phyloP scores from a whole-genome alignment of 2,888 invertebrate genomes.

The Julus scanicus region DNA sequence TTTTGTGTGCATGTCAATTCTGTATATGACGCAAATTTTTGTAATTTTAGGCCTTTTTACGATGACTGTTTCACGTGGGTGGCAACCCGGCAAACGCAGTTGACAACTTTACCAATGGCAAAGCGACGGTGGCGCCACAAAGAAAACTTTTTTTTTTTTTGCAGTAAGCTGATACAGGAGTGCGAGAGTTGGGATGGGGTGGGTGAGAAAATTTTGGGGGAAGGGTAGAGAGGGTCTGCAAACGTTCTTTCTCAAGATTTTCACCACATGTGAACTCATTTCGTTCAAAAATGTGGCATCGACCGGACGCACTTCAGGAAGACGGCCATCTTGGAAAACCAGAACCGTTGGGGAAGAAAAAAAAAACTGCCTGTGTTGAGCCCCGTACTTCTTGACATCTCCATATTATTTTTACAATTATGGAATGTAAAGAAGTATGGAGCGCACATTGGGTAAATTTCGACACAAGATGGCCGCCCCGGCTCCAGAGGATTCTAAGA shows the following conservation, averaged over 20 bases:
- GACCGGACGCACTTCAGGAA: neutral
- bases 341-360: neutral
- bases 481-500: neutral
- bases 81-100: neutral
- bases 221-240: neutral
- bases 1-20: too few species aligned
- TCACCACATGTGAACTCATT: constrained; percentile 20
- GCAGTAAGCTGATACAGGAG: neutral
- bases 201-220: neutral
- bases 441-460: neutral
- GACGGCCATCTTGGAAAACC: neutral
- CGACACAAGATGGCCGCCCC: neutral
- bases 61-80: constrained; percentile 5
- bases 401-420: constrained; percentile 3
- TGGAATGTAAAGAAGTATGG: constrained; percentile 33
- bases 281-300: neutral
- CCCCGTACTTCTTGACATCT: constrained; percentile 33
- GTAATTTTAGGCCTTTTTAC: neutral
- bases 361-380: neutral
- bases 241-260: constrained; percentile 5
- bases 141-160: too few species aligned
- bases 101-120: constrained; percentile 8
- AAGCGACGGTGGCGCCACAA: neutral
- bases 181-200: neutral
- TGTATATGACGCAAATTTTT: neutral